A percentile compares a stretch with the other conserved stretches of the same genome.
These are phyloP conservation scores for Drosophila tsacasi DNA, from an alignment of 1,140 invertebrate genomes.

Conservation along the genomic window DNA sequence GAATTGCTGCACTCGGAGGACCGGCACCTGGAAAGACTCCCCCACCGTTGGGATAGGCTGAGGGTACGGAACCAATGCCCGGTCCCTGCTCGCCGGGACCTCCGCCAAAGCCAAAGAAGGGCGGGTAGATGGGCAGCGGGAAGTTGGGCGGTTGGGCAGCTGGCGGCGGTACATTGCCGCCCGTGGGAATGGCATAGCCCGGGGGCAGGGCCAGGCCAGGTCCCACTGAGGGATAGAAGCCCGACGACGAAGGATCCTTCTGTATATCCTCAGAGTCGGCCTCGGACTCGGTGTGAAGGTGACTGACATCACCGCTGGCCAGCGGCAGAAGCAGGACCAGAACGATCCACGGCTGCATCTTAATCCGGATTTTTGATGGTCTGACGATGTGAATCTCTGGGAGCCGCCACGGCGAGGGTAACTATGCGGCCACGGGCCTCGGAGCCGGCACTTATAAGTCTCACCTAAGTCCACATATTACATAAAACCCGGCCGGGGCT, in stretches of 20 bases:
- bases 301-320: slow-evolving; percentile 62
- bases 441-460: slow-evolving; percentile 70
- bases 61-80: slow-evolving; percentile 26
- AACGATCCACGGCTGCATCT: slow-evolving; percentile 28
- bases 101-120: slow-evolving; percentile 65
- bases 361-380: background rate
- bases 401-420: slow-evolving; percentile 22
- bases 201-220: slow-evolving; percentile 49
- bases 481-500: slow-evolving; percentile 34
- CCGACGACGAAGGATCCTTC: slow-evolving; percentile 34
- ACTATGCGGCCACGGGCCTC: slow-evolving; percentile 48
- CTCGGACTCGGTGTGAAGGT: slow-evolving; percentile 33
- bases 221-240: slow-evolving; percentile 50
- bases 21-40: slow-evolving; percentile 8
- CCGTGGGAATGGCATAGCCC: slow-evolving; percentile 61
- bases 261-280: slow-evolving; percentile 15
- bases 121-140: slow-evolving; percentile 71
- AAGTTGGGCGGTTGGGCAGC: slow-evolving; percentile 61
- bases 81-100: slow-evolving; percentile 22
- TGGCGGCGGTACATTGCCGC: slow-evolving; percentile 43
- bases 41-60: slow-evolving; percentile 44
- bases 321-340: slow-evolving; percentile 51
- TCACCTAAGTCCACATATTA: slow-evolving; percentile 26
- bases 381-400: slow-evolving; percentile 22
- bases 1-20: slow-evolving; percentile 19